Percentiles rank a stretch among this genome's conserved stretches.
These are phyloP conservation scores for Temnothorax nylanderi DNA, from an alignment of 1,140 invertebrate genomes.

Conservation along the genomic window DNA sequence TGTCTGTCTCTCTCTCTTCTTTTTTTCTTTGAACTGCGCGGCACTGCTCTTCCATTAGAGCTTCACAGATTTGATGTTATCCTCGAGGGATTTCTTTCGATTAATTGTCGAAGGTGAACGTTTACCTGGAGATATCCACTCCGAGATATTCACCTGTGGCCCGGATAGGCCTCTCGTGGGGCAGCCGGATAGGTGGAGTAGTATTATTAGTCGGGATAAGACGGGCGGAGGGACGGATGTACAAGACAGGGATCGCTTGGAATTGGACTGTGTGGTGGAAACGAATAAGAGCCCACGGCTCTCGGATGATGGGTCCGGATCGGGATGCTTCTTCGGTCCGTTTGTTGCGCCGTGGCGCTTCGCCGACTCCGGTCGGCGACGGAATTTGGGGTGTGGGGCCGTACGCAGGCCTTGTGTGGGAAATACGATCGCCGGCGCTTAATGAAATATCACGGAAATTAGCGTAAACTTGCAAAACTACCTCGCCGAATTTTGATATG, in stretches of 20 bases:
- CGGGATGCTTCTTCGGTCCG: slow-evolving; percentile 39
- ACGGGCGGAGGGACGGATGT: slow-evolving; percentile 3
- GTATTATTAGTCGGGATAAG: slow-evolving; percentile 32
- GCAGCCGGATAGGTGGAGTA: slow-evolving; percentile 19
- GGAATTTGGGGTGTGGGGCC: slow-evolving; percentile 54
- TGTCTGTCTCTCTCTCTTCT: not conserved
- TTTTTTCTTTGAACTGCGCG: not conserved
- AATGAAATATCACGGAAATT: slow-evolving; percentile 32
- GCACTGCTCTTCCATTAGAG: slow-evolving; percentile 3
- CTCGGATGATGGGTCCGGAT: slow-evolving; percentile 24
- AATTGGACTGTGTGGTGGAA: slow-evolving; percentile 42
- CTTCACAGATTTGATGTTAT: slow-evolving; percentile 6
- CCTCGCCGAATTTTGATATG: not conserved
- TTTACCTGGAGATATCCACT: slow-evolving; percentile 5
- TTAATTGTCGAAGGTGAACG: slow-evolving; percentile 28
- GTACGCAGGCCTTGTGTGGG: slow-evolving; percentile 6
- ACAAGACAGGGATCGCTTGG: slow-evolving; percentile 41
- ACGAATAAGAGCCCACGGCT: not conserved
- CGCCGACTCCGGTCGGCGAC: slow-evolving; percentile 30
- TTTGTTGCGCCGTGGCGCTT: slow-evolving; percentile 45
- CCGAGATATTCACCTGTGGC: slow-evolving; percentile 34
- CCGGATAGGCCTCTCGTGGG: not conserved
- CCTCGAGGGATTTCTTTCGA: not conserved
- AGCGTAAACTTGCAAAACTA: not conserved
- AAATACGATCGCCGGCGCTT: slow-evolving; percentile 50